These are phyloP conservation scores for Ypsolopha scabrella DNA, from an alignment of 2,888 invertebrate genomes.

Conservation along the genomic window DNA sequence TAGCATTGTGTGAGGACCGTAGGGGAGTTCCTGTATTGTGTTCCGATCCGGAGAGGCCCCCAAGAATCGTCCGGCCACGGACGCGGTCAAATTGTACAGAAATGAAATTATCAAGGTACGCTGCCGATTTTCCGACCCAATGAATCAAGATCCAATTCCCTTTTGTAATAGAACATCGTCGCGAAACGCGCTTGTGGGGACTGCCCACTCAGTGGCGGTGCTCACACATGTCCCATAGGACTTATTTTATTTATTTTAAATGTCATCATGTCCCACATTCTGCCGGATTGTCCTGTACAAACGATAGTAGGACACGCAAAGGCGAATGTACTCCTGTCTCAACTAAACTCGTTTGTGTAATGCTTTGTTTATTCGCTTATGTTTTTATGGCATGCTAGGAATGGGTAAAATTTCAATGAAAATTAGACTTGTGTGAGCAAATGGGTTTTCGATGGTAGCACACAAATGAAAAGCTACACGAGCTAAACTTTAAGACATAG, in stretches of 20 bases:
- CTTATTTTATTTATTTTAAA: conserved; percentile 21
- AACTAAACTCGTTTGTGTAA: conserved; percentile 4
- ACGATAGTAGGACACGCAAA: conserved; percentile 32
- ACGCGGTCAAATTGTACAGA: conserved; percentile 71
- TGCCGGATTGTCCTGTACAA: conserved; percentile 21
- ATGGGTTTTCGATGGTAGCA: background rate
- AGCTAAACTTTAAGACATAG: too few species aligned
- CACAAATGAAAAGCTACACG: too few species aligned
- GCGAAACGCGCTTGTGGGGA: conserved; percentile 60
- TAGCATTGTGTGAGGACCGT: conserved; percentile 66
- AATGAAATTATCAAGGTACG: conserved; percentile 72
- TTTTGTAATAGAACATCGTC: conserved; percentile 71
- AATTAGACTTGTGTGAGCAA: background rate
- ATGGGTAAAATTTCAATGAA: background rate
- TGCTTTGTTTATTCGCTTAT: conserved; percentile 3
- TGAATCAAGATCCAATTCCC: conserved; percentile 72
- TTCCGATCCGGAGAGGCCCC: conserved; percentile 57
- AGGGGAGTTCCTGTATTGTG: conserved; percentile 63
- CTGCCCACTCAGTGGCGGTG: conserved; percentile 55
- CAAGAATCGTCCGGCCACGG: conserved; percentile 66
- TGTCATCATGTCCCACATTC: conserved; percentile 23
- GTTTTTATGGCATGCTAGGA: conserved; percentile 2
- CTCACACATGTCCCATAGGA: conserved; percentile 24
- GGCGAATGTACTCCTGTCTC: conserved; percentile 6
- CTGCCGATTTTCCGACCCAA: conserved; percentile 71